Evolutionary conservation across 2,113 vertebrate species (phyloP).

Genomic region (Elaphurus davidianus): DNA sequence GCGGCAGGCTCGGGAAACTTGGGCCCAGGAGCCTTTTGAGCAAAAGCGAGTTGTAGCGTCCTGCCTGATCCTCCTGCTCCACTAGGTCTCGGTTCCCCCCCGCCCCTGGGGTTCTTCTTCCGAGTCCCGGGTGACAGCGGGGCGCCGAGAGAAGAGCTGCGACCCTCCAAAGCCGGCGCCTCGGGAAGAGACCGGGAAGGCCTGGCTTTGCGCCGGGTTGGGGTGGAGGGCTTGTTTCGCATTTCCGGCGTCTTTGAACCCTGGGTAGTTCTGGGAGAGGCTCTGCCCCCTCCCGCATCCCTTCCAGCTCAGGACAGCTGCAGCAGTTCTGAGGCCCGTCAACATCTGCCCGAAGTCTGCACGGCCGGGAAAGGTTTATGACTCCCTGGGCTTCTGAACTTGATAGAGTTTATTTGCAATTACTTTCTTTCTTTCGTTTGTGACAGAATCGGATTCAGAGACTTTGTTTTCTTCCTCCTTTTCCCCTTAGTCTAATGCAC

Average conservation of each 20-base stretch:
- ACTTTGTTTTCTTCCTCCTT: constrained; percentile 23
- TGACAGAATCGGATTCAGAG: constrained; percentile 28
- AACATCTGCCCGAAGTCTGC: constrained; percentile 76
- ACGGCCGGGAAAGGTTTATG: constrained; percentile 48
- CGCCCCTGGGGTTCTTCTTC: not conserved
- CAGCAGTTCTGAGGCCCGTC: constrained; percentile 68
- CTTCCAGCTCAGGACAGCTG: constrained; percentile 65
- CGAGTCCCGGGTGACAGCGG: not conserved
- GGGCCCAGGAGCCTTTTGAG: not conserved
- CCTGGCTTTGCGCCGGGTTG: not conserved
- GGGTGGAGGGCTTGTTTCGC: not conserved
- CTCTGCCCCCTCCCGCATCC: not conserved
- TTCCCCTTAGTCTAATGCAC: constrained; percentile 11
- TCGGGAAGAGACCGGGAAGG: not conserved
- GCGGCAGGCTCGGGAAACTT: not conserved
- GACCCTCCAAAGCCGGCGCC: not conserved
- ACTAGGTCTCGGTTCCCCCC: not conserved
- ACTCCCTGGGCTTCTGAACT: constrained; percentile 62
- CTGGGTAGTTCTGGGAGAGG: not conserved
- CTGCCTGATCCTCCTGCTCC: fast-evolving
- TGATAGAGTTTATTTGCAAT: constrained; percentile 49
- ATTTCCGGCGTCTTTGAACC: constrained; percentile 59
- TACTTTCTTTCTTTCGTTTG: constrained; percentile 70
- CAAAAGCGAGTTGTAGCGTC: not conserved
- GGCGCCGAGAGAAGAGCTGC: not conserved